Evolutionary conservation across 2,113 vertebrate species (phyloP).

Genomic region (Pampusana beccarii): DNA sequence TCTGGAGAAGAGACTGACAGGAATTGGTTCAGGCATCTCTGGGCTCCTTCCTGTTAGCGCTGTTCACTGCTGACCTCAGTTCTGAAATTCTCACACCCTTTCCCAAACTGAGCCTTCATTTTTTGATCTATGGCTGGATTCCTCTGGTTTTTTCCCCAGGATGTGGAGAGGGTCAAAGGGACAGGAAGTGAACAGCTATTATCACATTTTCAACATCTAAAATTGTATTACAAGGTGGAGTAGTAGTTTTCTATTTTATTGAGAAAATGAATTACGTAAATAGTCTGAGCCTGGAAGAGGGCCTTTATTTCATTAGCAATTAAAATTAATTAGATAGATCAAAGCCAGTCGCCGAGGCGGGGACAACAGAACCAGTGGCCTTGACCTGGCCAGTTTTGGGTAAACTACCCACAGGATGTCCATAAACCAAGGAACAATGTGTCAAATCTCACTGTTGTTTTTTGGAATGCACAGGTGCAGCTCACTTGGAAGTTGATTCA

Average conservation of each 20-base stretch:
- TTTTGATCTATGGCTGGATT: slow-evolving; percentile 8
- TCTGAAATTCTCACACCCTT: slow-evolving; percentile 35
- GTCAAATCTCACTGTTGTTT: slow-evolving; percentile 7
- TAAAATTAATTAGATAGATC: background rate
- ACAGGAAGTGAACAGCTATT: slow-evolving; percentile 6
- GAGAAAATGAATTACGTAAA: background rate
- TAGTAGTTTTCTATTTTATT: background rate
- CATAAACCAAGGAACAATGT: slow-evolving; percentile 24
- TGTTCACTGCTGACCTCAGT: background rate
- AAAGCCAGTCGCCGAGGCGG: background rate
- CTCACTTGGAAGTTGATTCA: slow-evolving; percentile 1
- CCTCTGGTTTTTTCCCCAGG: slow-evolving; percentile 31
- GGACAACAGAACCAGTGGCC: slow-evolving; percentile 4
- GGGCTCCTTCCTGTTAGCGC: slow-evolving; percentile 26
- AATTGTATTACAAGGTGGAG: background rate
- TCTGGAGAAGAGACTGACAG: background rate
- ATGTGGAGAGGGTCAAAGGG: slow-evolving; percentile 6
- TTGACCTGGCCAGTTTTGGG: background rate
- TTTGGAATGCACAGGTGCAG: slow-evolving; percentile 34
- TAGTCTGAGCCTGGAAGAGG: background rate
- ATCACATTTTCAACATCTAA: background rate
- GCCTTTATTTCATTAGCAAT: background rate
- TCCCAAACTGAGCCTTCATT: slow-evolving; percentile 6
- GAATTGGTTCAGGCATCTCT: background rate
- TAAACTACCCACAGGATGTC: slow-evolving; percentile 45